Conservation (phyloP, 2,113 vertebrate species). For the Anthoscopus minutus region DNA sequence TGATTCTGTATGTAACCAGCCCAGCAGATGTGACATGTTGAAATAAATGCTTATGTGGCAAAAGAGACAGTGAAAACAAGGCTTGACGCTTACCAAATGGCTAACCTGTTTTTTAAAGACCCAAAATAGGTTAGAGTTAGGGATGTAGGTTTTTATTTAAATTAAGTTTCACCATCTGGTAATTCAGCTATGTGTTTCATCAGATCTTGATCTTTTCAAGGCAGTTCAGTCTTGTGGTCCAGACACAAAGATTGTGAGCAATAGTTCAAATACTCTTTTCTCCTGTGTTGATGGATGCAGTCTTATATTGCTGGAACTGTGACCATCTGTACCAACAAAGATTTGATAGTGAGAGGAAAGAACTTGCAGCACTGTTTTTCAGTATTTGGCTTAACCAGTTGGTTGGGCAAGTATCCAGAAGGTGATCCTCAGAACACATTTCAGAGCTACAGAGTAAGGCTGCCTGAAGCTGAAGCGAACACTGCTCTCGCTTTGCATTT, state of each 20-base stretch:
- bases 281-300: background rate
- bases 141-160: background rate
- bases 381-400: background rate
- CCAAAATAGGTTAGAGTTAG: background rate
- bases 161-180: background rate
- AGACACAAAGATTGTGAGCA: background rate
- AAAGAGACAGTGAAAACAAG: background rate
- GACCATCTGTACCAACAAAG: background rate
- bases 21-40: background rate
- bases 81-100: background rate
- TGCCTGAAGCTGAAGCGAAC: background rate
- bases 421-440: background rate
- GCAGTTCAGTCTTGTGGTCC: background rate
- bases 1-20: background rate
- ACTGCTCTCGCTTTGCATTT: fast-evolving
- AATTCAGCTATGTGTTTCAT: background rate
- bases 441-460: background rate
- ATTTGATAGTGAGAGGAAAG: background rate
- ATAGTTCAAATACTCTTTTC: background rate
- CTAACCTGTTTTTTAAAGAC: background rate
- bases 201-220: background rate
- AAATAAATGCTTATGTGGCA: background rate
- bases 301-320: background rate
- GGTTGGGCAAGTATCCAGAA: background rate
- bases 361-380: background rate